Base-by-base conservation (phyloP, 2,888 invertebrate species). In the Cephonodes hylas region DNA sequence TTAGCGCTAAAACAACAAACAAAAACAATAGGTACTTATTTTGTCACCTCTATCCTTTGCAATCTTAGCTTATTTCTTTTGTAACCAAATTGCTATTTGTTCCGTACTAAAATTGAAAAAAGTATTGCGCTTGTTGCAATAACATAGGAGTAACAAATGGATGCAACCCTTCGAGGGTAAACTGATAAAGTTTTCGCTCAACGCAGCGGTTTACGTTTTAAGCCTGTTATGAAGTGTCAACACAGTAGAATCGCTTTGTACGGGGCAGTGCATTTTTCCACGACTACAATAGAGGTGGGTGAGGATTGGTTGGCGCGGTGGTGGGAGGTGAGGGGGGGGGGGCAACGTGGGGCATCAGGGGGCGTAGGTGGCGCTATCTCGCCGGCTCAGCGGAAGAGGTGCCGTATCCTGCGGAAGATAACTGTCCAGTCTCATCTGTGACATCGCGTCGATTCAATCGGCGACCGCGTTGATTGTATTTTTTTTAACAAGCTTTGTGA, bases 341-440 rank as follows among this genome's bases (percentile, higher is more conserved):
- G 38, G 8, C 1, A n/a, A 13, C 34, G 34, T 25, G 31, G 59
- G 60, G n/a, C 13, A 34, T 31, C 60, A 27, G 64, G 65, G 63
- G 71, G 81, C 78, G 84, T 80, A 77, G 80, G 80, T 74, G 80
- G 74, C 68, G 74, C 69, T 81, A 69, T 77, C 72, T 71, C 38
- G 69, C 69, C 69, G 65, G 61, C 31, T 66, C 72, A 70, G 74
- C 86, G 88, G 85, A 87, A 84, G 76, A 81, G 79, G 74, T 75
- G 72, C 74, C 75, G 74, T 84, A 85, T 84, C 84, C 84, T 83
- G 82, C 74, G 69, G 68, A 73, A 80, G 87, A 89, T 88, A 88
- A 83, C 79, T 80, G 69, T 73, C 74, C 72, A 81, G 76, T 76
- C 71, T 83, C 86, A 83, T 84, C 81, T 81, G 73, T 67, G 53